These are phyloP conservation scores for Leptoteleia sp. DNA, from an alignment of 1,140 invertebrate genomes.

Conservation along the genomic window DNA sequence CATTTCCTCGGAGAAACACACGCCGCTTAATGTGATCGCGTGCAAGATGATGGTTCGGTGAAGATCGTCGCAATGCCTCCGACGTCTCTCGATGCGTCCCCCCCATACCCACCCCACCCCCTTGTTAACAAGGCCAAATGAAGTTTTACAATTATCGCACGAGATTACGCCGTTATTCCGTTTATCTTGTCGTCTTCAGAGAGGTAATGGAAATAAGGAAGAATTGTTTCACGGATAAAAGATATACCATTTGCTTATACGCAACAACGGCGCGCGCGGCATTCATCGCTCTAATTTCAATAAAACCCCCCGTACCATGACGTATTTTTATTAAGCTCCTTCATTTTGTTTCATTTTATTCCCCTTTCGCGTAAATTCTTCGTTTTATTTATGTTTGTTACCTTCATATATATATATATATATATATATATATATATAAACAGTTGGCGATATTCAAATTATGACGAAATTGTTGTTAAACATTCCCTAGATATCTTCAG, in stretches of 20 bases:
- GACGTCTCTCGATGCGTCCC: not conserved
- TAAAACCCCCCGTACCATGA: no score
- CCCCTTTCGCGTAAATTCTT: no score
- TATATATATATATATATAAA: no score
- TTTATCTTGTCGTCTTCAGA: constrained; percentile 3
- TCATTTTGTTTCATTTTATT: no score
- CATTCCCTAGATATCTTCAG: no score
- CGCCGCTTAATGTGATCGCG: constrained; percentile 18
- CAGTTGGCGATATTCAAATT: no score
- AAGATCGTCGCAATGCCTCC: constrained; percentile 13
- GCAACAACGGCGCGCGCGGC: not conserved
- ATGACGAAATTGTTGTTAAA: no score
- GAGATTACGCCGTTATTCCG: constrained; percentile 10
- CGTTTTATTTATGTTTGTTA: no score
- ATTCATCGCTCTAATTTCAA: constrained; percentile 2
- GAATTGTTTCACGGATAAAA: constrained; percentile 17
- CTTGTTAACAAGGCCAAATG: constrained; percentile 18
- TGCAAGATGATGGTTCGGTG: not conserved
- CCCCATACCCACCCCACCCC: no score
- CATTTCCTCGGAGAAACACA: constrained; percentile 13
- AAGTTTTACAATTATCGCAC: constrained; percentile 24
- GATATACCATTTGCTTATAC: not conserved
- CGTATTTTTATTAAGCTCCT: no score
- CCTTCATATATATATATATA: no score
- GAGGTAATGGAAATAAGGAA: constrained; percentile 1